These are phyloP conservation scores for Dipus sagitta DNA, from an alignment of 2,797 vertebrate genomes.

Conservation along the genomic window DNA sequence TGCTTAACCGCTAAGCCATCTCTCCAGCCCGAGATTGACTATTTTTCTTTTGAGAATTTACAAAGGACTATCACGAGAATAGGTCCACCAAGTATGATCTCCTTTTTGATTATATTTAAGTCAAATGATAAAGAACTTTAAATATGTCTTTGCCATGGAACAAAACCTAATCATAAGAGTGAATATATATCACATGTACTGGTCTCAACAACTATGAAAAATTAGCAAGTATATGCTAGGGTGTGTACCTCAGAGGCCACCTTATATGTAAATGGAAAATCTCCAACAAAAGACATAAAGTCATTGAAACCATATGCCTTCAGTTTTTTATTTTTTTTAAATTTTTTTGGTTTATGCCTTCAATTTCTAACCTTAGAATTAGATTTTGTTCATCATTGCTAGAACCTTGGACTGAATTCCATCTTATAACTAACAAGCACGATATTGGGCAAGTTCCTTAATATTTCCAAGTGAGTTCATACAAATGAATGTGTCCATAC, in stretches of 20 bases:
- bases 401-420: background rate
- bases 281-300: background rate
- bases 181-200: background rate
- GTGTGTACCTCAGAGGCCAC: background rate
- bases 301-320: background rate
- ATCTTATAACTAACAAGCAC: background rate
- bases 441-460: background rate
- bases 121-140: constrained; percentile 1
- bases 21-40: background rate
- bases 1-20: too few species aligned
- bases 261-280: background rate
- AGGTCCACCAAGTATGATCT: constrained; percentile 1
- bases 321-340: too few species aligned
- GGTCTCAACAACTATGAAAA: background rate
- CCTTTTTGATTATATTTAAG: background rate
- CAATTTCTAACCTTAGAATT: background rate
- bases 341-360: too few species aligned
- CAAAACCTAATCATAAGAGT: background rate
- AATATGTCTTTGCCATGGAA: background rate
- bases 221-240: background rate
- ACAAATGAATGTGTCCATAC: background rate
- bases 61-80: background rate
- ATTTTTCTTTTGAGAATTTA: background rate
- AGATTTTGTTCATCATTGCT: background rate
- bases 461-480: background rate